Evolutionary conservation across 2,888 invertebrate genomes (phyloP), one percentile per base, ranked within the genome.

Genomic region (Halictus ligatus): DNA sequence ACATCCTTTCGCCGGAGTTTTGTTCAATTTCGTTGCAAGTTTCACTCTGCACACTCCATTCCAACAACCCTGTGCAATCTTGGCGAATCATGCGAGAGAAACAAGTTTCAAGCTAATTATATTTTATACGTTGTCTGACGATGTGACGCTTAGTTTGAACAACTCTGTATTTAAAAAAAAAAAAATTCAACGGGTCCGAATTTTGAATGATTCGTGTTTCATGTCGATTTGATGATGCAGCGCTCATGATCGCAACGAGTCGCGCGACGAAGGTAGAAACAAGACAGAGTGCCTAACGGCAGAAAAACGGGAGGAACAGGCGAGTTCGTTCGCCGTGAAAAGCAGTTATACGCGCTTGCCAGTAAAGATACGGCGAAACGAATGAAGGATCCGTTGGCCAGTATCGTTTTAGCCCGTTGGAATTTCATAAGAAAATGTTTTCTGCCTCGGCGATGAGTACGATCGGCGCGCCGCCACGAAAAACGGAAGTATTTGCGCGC

Each of bases 341-440:
- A 64, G 60, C 35, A 15, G 67, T 8, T 35, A 5, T 43, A 40
- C 40, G 67, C 40, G n/a, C 21, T 12, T 12, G 18, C 15, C 35
- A 29, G 35, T 2, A 8, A 35, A 29, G 67, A 40, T 69, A 40
- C 35, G 40, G 43, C 13, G n/a, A 40, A 77, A 54, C 35, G 73
- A 73, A 58, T 72, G 21, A 29, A 72, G 64, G 83, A 76, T 82
- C 60, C 21, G 2, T 12, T 6, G 60, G 58, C 21, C 43, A 18
- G 29, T 43, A 69, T 69, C 69, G 69, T 69, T 69, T 18, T 6
- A 21, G 35, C 2, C 40, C 21, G 35, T 69, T 13, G 71, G 71
- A 43, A 43, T 71, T 71, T 43, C 60, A n/a, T 71, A 43, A 73
- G 81, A 64, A 73, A 43, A 71, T 43, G 43, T 40, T 43, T 71